Evolutionary conservation across 1,140 invertebrate species (phyloP).

Genomic region (Diorhabda sublineata): DNA sequence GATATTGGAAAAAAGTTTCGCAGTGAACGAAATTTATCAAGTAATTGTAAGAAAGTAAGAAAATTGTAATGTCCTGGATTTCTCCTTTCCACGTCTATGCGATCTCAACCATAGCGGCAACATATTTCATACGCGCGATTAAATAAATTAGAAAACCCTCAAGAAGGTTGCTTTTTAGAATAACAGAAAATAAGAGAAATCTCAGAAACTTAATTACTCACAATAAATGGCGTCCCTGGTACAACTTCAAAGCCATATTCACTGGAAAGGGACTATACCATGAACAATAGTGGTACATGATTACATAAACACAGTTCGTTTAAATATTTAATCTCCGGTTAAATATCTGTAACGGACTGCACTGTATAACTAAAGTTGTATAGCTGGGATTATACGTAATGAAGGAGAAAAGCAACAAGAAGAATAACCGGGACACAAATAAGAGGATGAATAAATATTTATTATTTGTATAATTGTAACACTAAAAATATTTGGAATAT

Average conservation of each 20-base stretch:
- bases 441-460: slow-evolving; percentile 30
- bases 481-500: neutral
- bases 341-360: slow-evolving; percentile 1
- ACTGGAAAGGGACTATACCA: too few species aligned
- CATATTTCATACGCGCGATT: slow-evolving; percentile 38
- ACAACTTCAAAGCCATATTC: too few species aligned
- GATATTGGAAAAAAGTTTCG: too few species aligned
- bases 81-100: too few species aligned
- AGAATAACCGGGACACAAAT: slow-evolving; percentile 31
- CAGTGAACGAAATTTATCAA: too few species aligned
- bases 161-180: slow-evolving; percentile 10
- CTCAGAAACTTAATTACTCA: slow-evolving; percentile 1
- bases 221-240: neutral
- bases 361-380: slow-evolving; percentile 14
- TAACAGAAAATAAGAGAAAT: neutral
- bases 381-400: slow-evolving; percentile 33
- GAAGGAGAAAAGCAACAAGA: slow-evolving; percentile 36
- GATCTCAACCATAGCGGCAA: neutral
- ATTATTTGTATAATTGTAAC: slow-evolving; percentile 17
- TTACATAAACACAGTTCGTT: too few species aligned
- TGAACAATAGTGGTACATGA: too few species aligned
- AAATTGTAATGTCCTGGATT: too few species aligned
- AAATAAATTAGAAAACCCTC: slow-evolving; percentile 33
- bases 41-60: too few species aligned
- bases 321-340: too few species aligned